phyloP scores from a whole-genome alignment of 2,113 vertebrate species.

The Ptyas mucosa region DNA sequence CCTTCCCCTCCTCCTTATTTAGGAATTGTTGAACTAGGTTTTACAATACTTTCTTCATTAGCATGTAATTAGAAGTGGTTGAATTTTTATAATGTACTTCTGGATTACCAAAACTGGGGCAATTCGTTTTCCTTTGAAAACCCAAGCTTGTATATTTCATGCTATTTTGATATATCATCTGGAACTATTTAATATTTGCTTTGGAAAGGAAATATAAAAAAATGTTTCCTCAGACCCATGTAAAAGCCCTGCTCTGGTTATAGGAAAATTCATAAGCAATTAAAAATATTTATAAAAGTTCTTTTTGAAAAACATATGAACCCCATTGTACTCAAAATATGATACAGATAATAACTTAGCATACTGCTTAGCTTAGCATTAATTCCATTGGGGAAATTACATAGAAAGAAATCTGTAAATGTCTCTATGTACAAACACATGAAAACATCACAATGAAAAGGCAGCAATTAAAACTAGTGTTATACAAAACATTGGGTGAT shows the following conservation, averaged over 20 bases:
- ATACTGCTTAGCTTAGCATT: not conserved
- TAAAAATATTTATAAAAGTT: not conserved
- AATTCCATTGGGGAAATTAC: not conserved
- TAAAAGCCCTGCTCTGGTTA: not conserved
- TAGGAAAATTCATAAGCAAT: not conserved
- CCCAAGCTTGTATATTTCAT: not conserved
- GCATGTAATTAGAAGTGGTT: not conserved
- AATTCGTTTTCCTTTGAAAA: not conserved
- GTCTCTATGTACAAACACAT: not conserved
- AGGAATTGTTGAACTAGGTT: not conserved
- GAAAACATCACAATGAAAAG: not conserved
- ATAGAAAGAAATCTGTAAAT: not conserved
- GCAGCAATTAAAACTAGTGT: not conserved
- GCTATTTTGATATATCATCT: not conserved
- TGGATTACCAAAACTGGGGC: not conserved
- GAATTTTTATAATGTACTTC: not conserved
- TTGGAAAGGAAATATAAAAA: not conserved
- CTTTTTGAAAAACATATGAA: not conserved
- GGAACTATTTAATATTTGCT: not conserved
- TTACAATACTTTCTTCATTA: not conserved
- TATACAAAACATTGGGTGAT: not conserved
- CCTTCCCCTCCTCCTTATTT: not conserved
- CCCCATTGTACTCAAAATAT: not conserved
- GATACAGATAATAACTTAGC: not conserved
- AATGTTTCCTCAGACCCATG: not conserved